These are phyloP conservation scores for Crocallis elinguaria DNA, from an alignment of 2,888 invertebrate genomes.

Conservation along the genomic window DNA sequence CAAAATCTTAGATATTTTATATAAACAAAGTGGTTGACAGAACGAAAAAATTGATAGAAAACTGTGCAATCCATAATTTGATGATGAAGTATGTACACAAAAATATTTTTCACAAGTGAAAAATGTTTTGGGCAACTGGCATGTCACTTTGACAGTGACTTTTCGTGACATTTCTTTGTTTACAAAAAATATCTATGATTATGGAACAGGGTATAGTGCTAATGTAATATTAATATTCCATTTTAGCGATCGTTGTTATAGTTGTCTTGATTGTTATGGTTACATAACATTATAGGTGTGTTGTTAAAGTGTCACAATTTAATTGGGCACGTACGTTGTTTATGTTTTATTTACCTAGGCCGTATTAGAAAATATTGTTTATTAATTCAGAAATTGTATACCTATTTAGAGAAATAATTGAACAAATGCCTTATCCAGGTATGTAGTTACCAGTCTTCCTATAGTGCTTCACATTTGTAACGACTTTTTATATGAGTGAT, in stretches of 20 bases:
- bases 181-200: too few species aligned
- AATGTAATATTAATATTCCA: neutral
- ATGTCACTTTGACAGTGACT: too few species aligned
- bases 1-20: too few species aligned
- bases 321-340: slow-evolving; percentile 23
- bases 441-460: slow-evolving; percentile 26
- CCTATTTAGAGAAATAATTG: neutral
- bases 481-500: neutral
- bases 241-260: neutral
- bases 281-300: slow-evolving; percentile 18
- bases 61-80: too few species aligned
- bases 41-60: too few species aligned
- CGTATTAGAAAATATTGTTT: slow-evolving; percentile 17
- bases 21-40: too few species aligned
- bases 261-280: slow-evolving; percentile 12
- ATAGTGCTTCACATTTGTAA: slow-evolving; percentile 17
- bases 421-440: slow-evolving; percentile 22
- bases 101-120: too few species aligned
- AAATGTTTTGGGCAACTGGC: too few species aligned
- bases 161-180: too few species aligned
- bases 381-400: neutral
- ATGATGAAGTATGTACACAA: too few species aligned
- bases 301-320: slow-evolving; percentile 25
- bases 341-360: slow-evolving; percentile 5
- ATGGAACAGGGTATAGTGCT: neutral